Evolutionary conservation across 2,797 vertebrate genomes (phyloP), one percentile per base, ranked within the genome.

Genomic region (Sphaeramia orbicularis): DNA sequence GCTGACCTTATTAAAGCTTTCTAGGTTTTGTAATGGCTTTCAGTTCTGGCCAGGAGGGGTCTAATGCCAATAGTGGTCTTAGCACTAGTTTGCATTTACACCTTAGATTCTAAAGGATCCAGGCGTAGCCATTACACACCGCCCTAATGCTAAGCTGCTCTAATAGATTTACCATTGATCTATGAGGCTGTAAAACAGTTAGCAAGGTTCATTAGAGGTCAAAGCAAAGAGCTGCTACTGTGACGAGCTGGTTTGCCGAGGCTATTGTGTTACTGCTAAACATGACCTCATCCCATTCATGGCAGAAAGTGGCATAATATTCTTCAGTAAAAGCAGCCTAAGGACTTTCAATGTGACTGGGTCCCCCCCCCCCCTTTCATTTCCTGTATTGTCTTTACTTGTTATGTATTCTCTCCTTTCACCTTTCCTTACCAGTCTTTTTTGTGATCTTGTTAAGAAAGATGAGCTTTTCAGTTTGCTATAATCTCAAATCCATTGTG

Each of bases 141-240:
- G 71, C 65, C 44, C 60, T 81, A 82, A 86, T 76, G 75, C 81
- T 88, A 89, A 90, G 84, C 89, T 83, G 41, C 44, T 19, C 76
- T 83, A 86, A 88, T 85, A 81, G 83, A 86, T 68, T 90, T 85
- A 86, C 64, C 78, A 90, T 86, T 84, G 88, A 91, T 89, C 77
- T 83, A 82, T 54, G 43, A 84, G 55, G 70, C 86, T 76, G 77
- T 74, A 74, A 87, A 83, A 58, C 8, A 37, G 73, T 85, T 78
- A 71, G 65, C 53, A 62, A 70, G 68, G 84, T 80, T 85, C 48
- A 83, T 50, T 41, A 75, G 73, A 82, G 80, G 75, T 82, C 59
- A 80, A 57, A 74, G 42, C 36, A 55, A 56, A 65, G 59, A 71
- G 35, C 41, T 38, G 24, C 78, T 59, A 9, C 58, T 62, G 60